Percentiles rank a stretch among this genome's conserved stretches.
Evolutionary conservation across 2,888 invertebrate species (phyloP).

Genomic region (Troides helena): DNA sequence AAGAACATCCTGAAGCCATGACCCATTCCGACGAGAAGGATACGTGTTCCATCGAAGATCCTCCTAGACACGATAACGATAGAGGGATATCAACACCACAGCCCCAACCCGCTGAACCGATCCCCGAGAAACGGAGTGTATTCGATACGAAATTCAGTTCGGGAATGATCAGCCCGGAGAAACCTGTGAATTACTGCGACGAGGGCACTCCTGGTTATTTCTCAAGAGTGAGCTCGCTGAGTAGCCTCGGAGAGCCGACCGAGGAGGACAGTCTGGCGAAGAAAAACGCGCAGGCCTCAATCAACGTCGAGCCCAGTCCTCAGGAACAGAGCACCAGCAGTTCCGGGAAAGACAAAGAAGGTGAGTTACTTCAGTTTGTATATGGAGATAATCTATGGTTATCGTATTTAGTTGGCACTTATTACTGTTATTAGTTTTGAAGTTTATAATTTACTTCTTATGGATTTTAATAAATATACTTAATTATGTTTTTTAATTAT

Average conservation of each 20-base stretch:
- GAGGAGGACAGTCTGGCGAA: slow-evolving; percentile 70
- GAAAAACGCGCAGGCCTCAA: slow-evolving; percentile 70
- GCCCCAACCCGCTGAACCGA: slow-evolving; percentile 45
- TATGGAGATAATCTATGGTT: no score
- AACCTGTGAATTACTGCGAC: slow-evolving; percentile 90
- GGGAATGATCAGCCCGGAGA: slow-evolving; percentile 88
- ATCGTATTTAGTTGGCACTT: no score
- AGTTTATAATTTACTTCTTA: no score
- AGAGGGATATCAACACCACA: slow-evolving; percentile 60
- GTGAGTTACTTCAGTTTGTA: slow-evolving; percentile 39
- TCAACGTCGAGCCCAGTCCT: slow-evolving; percentile 59
- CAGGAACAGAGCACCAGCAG: slow-evolving; percentile 55
- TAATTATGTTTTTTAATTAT: no score
- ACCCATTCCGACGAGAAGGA: slow-evolving; percentile 75
- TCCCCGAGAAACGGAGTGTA: slow-evolving; percentile 52
- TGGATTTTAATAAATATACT: no score
- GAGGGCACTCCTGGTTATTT: slow-evolving; percentile 92
- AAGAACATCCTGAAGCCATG: slow-evolving; percentile 71
- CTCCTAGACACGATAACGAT: slow-evolving; percentile 71
- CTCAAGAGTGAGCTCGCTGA: slow-evolving; percentile 83
- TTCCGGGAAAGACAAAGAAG: slow-evolving; percentile 71
- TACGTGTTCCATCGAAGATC: slow-evolving; percentile 74
- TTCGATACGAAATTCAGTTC: slow-evolving; percentile 82
- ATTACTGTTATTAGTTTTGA: no score
- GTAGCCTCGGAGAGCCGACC: slow-evolving; percentile 79